phyloP scores from a whole-genome alignment of 1,140 invertebrate genomes.

The Octopus bimaculoides region DNA sequence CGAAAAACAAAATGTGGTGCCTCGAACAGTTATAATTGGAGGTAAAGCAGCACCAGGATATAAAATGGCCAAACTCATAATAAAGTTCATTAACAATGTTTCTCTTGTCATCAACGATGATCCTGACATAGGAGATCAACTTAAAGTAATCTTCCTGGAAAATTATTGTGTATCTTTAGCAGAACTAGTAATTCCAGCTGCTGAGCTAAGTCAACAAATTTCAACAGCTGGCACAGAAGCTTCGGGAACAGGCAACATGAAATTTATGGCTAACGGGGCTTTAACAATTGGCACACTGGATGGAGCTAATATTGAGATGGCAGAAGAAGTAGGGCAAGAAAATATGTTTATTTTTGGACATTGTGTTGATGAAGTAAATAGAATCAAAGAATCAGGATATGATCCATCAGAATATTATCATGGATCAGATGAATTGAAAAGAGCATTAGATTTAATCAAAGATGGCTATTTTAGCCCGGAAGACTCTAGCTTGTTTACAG shows the following conservation, averaged over 20 bases:
- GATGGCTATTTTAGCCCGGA: conserved; percentile 92
- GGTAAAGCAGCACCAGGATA: conserved; percentile 98
- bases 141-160: conserved; percentile 93
- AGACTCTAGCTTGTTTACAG: conserved; percentile 84
- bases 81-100: conserved; percentile 90
- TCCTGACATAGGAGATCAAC: conserved; percentile 87
- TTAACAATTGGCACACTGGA: conserved; percentile 97
- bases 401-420: conserved; percentile 90
- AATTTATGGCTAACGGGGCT: conserved; percentile 91
- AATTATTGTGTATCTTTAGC: conserved; percentile 97
- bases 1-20: conserved; percentile 72
- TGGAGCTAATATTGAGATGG: conserved; percentile 99
- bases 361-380: conserved; percentile 86
- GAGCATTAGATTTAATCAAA: conserved; percentile 92
- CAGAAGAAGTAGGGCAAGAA: conserved; percentile 93
- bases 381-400: conserved; percentile 71
- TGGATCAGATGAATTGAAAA: conserved; percentile 80
- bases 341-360: conserved; percentile 99
- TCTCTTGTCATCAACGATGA: conserved; percentile 90
- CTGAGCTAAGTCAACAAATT: conserved; percentile 96
- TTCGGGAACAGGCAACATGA: conserved; percentile 90
- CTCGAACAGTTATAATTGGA: conserved; percentile 95
- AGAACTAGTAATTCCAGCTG: conserved; percentile 96
- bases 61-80: conserved; percentile 92
- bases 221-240: conserved; percentile 97